phyloP scores from a whole-genome alignment of 2,888 invertebrate species.

The Ecdyonurus torrentis region DNA sequence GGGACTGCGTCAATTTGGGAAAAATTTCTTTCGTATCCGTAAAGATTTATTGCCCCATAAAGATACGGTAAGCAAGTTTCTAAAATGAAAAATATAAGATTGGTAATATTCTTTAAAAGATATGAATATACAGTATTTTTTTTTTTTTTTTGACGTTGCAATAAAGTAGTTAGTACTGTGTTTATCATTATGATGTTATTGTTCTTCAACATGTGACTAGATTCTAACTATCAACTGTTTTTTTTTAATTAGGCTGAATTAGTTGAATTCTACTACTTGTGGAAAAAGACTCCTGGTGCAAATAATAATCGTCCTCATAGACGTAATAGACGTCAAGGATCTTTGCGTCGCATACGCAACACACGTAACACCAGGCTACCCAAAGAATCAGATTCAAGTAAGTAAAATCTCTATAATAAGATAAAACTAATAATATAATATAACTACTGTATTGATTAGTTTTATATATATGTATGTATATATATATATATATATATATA shows the following conservation, averaged over 20 bases:
- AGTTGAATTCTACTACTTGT: conserved; percentile 97
- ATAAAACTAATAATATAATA: no score
- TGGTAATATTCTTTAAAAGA: no score
- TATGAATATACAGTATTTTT: no score
- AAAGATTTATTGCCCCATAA: conserved; percentile 94
- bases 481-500: no score
- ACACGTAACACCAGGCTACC: conserved; percentile 58
- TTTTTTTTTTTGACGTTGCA: conserved; percentile 3
- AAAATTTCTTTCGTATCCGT: conserved; percentile 95
- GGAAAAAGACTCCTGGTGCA: conserved; percentile 99
- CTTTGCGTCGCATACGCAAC: conserved; percentile 71
- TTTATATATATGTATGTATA: no score
- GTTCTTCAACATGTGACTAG: no score
- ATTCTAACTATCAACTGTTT: no score
- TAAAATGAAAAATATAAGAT: no score
- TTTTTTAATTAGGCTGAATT: conserved; percentile 55
- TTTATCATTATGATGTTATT: no score
- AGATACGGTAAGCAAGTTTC: conserved; percentile 61
- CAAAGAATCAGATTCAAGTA: conserved; percentile 15
- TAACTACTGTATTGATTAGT: no score
- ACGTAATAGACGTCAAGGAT: conserved; percentile 63
- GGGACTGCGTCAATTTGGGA: conserved; percentile 94
- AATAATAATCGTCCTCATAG: conserved; percentile 91
- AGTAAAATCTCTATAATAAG: background rate
- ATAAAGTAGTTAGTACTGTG: background rate